Base-by-base conservation (phyloP, 2,888 invertebrate species). In the Amiota mariae region DNA sequence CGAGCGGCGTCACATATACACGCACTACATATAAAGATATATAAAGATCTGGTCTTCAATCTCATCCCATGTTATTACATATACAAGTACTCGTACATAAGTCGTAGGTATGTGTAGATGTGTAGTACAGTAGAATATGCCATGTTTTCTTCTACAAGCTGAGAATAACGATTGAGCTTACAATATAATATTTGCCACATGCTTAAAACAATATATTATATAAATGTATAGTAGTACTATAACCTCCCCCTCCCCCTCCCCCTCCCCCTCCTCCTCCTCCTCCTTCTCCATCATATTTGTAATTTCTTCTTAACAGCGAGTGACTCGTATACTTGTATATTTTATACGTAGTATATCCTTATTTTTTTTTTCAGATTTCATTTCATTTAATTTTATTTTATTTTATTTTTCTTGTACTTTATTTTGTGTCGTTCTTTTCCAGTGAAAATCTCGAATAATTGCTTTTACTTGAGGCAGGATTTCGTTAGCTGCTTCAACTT, bases 391-490 rank as follows among this genome's bases (percentile, higher is more conserved):
- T 11, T 66, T 12, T 47, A 46, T 46, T 36, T 15, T n/a, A 10
- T 18, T 46, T 48, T 49, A 12, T 36, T 36, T 36, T 36, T 36
- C 36, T 36, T 36, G 36, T 36, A 36, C 6, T 36, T 36, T 36
- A 36, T 36, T 36, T 6, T 36, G 36, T 36, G 36, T 36, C 36
- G 6, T 36, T 36, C 8, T 4, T 46, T 2, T 3, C 8, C 18
- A 36, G n/a, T 36, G 46, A 46, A 68, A 73, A 72, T 61, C 47
- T 56, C 54, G 10, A 18, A 72, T 72, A 74, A 74, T 72, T 74
- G 74, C 71, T 74, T 47, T 61, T 47, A 47, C 64, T 72, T 61
- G 67, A 74, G 72, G 57, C 66, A 49, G 56, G 75, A 72, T 72
- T 75, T 72, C 36, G 49, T 48, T 72, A 49, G 46, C 46, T 36